These are phyloP conservation scores for Trogon melanurus DNA, from an alignment of 2,113 vertebrate genomes.

Conservation along the genomic window DNA sequence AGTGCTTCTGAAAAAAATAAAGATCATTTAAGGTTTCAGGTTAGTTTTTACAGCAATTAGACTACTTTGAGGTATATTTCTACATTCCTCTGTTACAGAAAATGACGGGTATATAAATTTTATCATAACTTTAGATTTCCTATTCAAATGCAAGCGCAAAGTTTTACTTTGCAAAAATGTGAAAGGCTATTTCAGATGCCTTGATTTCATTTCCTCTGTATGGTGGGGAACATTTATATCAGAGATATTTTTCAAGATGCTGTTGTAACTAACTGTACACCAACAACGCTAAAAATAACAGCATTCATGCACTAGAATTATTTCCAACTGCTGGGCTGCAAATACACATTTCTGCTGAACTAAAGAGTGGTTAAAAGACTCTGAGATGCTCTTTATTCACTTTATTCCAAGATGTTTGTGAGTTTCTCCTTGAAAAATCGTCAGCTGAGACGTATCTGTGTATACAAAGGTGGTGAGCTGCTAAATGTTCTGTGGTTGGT, in stretches of 20 bases:
- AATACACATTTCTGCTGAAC: not conserved
- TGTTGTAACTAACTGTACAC: not conserved
- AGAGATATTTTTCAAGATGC: not conserved
- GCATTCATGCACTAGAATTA: not conserved
- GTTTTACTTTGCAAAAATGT: not conserved
- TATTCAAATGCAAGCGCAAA: not conserved
- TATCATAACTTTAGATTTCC: not conserved
- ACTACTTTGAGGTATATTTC: not conserved
- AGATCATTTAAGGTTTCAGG: not conserved
- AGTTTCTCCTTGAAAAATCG: not conserved
- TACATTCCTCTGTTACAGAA: not conserved
- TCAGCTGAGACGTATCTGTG: not conserved
- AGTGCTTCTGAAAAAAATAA: not conserved
- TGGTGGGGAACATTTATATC: not conserved
- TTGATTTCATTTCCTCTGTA: not conserved
- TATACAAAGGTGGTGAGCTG: not conserved
- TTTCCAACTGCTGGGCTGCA: not conserved
- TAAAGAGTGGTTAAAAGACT: not conserved
- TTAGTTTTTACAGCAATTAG: not conserved
- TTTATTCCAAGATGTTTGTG: not conserved
- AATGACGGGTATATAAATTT: not conserved
- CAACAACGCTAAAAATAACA: not conserved
- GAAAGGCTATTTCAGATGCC: not conserved
- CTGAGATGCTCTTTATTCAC: not conserved
- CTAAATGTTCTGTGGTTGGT: not conserved